phyloP scores from a whole-genome alignment of 2,888 invertebrate genomes.

The Plagiodera versicolora region DNA sequence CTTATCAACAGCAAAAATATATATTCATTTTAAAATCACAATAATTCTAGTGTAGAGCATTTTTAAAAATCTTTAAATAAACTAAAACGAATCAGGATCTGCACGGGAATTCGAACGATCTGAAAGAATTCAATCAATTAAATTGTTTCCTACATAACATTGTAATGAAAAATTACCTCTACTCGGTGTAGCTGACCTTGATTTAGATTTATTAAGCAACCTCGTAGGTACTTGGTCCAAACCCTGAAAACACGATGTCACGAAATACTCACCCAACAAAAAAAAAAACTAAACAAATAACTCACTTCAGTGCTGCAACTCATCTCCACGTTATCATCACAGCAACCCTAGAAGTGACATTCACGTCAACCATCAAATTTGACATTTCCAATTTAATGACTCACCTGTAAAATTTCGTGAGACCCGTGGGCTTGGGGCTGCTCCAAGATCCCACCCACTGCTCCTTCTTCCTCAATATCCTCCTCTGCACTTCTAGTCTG shows the following conservation, averaged over 20 bases:
- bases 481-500: slow-evolving; percentile 63
- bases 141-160: slow-evolving; percentile 7
- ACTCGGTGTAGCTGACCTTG: slow-evolving; percentile 48
- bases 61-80: slow-evolving; percentile 14
- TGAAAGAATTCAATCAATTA: neutral
- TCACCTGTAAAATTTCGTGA: slow-evolving; percentile 30
- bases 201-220: slow-evolving; percentile 52
- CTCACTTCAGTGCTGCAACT: slow-evolving; percentile 43
- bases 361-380: neutral
- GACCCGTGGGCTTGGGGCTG: slow-evolving; percentile 10
- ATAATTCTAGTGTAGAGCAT: slow-evolving; percentile 4
- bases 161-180: slow-evolving; percentile 39
- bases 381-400: neutral
- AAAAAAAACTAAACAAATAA: neutral
- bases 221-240: slow-evolving; percentile 68
- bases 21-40: slow-evolving; percentile 17
- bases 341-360: slow-evolving; percentile 16
- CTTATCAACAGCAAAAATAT: neutral
- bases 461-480: slow-evolving; percentile 47
- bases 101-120: slow-evolving; percentile 25
- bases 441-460: slow-evolving; percentile 49
- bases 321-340: slow-evolving; percentile 39
- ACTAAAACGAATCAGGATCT: slow-evolving; percentile 39
- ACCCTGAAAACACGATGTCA: slow-evolving; percentile 51
- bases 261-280: neutral